These are phyloP conservation scores for Pseudomugil tenellus DNA, from an alignment of 2,797 vertebrate genomes.

Conservation along the genomic window DNA sequence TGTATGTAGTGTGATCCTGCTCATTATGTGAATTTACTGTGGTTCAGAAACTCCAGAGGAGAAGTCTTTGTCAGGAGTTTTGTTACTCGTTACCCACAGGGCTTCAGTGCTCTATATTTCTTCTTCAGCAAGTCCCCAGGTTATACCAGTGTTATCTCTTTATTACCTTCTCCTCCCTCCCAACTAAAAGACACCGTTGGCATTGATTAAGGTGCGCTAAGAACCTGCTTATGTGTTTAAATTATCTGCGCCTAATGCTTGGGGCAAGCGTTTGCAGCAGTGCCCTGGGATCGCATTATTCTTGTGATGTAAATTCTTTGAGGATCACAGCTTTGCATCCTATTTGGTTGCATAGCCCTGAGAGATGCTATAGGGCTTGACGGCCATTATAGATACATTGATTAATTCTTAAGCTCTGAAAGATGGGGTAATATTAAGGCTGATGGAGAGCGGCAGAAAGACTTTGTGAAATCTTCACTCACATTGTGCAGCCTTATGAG, in stretches of 20 bases:
- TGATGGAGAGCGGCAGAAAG: constrained; percentile 61
- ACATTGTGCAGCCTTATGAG: constrained; percentile 43
- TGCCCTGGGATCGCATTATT: constrained; percentile 83
- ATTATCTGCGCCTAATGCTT: constrained; percentile 83
- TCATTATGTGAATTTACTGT: constrained; percentile 76
- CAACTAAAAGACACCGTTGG: constrained; percentile 79
- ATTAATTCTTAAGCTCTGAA: constrained; percentile 82
- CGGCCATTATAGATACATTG: constrained; percentile 83
- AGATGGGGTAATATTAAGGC: constrained; percentile 76
- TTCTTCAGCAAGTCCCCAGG: constrained; percentile 81
- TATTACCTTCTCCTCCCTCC: constrained; percentile 77
- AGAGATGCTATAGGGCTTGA: constrained; percentile 78
- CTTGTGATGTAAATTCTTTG: constrained; percentile 84
- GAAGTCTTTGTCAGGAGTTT: constrained; percentile 86
- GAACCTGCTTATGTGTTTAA: constrained; percentile 87
- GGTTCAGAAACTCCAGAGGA: constrained; percentile 73
- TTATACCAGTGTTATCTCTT: constrained; percentile 83
- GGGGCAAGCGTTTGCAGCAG: constrained; percentile 79
- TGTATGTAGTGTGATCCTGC: constrained; percentile 55
- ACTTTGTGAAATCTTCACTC: constrained; percentile 55
- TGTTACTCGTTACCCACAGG: constrained; percentile 83
- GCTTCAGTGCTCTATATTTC: constrained; percentile 77
- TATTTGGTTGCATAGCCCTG: constrained; percentile 82
- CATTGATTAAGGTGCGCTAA: constrained; percentile 85
- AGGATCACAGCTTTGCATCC: constrained; percentile 86